Evolutionary conservation across 2,888 invertebrate genomes (phyloP), one percentile per base, ranked within the genome.

Genomic region (Nomada ruficornis): DNA sequence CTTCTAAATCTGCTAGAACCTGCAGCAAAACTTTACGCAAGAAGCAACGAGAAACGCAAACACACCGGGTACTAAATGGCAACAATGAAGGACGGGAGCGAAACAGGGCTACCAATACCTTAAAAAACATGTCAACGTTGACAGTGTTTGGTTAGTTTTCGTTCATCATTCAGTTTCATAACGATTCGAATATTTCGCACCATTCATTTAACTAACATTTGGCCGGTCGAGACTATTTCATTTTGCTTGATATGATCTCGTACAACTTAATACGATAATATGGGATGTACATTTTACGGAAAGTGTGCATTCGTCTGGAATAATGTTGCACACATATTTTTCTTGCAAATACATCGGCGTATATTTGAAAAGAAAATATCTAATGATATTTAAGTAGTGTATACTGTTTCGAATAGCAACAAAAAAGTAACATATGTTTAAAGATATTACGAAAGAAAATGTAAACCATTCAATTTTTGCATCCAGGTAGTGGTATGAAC

Each of bases 51-150:
- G 84, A 87, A 87, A 88, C 75, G 83, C 88, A 87, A 88, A 88
- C 87, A 88, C 88, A 88, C 88, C 87, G 85, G 88, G 81, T 80
- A 71, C 83, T 55, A 80, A 85, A 88, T 84, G 77, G 88, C 87
- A 88, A 88, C 88, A 88, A 88, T 85, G 82, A 85, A 75, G 67
- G 82, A 78, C 77, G 80, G 77, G 73, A 55, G 57, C 59, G 70
- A 68, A 81, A 59, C 88, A 87, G 80, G 63, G 47, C 9, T 82
- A 55, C 87, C 89, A 88, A 86, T 50, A 57, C 11, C 7, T 44
- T 26, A 72, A 60, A 36, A 72, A 79, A 44, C 29, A 68, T 80
- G 80, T 80, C 80, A 72, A 72, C 72, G 23, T 67, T 80, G 80
- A 80, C 80, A 72, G 80, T 13, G 26, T 55, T 80, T 80, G 59